A percentile compares a stretch with the other conserved stretches of the same genome.
phyloP scores from a whole-genome alignment of 2,888 invertebrate genomes.

The Monochamus alternatus region DNA sequence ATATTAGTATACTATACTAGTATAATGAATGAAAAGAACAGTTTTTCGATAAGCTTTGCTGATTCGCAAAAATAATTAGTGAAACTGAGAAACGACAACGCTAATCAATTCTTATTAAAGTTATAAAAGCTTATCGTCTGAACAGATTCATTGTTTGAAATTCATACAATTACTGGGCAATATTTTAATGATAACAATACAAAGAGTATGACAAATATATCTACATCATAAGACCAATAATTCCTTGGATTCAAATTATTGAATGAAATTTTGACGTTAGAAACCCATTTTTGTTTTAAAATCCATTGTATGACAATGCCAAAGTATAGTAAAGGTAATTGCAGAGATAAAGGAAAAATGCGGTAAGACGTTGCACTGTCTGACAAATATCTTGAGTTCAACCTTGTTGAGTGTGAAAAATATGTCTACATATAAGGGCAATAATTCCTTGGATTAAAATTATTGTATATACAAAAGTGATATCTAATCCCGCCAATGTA shows the following conservation, averaged over 20 bases:
- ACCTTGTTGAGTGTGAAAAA: not conserved
- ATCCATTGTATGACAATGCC: too few species aligned
- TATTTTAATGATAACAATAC: not conserved
- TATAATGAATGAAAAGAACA: not conserved
- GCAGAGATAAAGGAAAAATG: constrained; percentile 10
- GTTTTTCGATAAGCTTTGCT: not conserved
- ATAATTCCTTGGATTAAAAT: too few species aligned
- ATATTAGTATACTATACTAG: too few species aligned
- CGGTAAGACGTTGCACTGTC: constrained; percentile 31
- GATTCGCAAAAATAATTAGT: not conserved
- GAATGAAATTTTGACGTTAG: too few species aligned
- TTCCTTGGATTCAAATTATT: too few species aligned
- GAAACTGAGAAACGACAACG: not conserved
- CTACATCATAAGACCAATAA: too few species aligned
- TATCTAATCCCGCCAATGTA: too few species aligned
- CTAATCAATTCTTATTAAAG: not conserved
- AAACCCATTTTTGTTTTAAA: too few species aligned
- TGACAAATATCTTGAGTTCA: constrained; percentile 35
- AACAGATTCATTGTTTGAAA: not conserved
- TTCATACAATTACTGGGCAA: not conserved
- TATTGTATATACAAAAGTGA: too few species aligned
- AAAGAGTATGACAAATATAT: not conserved
- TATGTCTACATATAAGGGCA: too few species aligned
- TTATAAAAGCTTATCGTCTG: not conserved
- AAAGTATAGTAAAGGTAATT: too few species aligned